These are phyloP conservation scores for Gasterosteus aculeatus DNA, from an alignment of 2,113 vertebrate species.

Conservation along the genomic window DNA sequence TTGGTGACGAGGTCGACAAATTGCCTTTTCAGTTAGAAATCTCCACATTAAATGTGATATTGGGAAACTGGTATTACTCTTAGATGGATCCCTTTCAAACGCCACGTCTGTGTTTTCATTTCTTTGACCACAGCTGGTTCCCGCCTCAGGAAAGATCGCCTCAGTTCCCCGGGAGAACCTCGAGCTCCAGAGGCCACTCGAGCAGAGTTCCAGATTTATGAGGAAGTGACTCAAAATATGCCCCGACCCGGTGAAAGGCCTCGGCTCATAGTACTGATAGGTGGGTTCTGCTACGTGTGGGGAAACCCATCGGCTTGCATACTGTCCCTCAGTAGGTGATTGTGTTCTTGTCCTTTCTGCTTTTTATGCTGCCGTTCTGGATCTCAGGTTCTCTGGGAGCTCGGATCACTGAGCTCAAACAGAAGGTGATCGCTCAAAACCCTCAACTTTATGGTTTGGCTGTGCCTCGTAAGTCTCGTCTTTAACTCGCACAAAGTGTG, in stretches of 20 bases:
- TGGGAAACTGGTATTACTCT: no score
- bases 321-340: not conserved
- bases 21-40: not conserved
- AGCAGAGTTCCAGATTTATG: constrained; percentile 86
- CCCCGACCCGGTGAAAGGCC: constrained; percentile 85
- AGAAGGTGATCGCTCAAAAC: constrained; percentile 91
- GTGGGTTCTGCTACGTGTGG: constrained; percentile 69
- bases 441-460: constrained; percentile 89
- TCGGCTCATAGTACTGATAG: constrained; percentile 91
- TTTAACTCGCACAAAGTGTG: no score
- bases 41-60: not conserved
- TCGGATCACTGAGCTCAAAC: constrained; percentile 90
- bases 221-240: constrained; percentile 90
- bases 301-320: not conserved
- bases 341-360: not conserved
- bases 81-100: not conserved
- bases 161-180: constrained; percentile 74
- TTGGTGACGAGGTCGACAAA: constrained; percentile 5
- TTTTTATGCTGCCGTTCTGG: not conserved
- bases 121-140: constrained; percentile 85
- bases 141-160: constrained; percentile 85
- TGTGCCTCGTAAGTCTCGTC: constrained; percentile 88
- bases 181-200: constrained; percentile 68
- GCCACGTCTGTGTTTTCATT: not conserved
- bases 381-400: constrained; percentile 89